These are phyloP conservation scores for Cygnus buccinator DNA, from an alignment of 2,113 vertebrate genomes.

Conservation along the genomic window DNA sequence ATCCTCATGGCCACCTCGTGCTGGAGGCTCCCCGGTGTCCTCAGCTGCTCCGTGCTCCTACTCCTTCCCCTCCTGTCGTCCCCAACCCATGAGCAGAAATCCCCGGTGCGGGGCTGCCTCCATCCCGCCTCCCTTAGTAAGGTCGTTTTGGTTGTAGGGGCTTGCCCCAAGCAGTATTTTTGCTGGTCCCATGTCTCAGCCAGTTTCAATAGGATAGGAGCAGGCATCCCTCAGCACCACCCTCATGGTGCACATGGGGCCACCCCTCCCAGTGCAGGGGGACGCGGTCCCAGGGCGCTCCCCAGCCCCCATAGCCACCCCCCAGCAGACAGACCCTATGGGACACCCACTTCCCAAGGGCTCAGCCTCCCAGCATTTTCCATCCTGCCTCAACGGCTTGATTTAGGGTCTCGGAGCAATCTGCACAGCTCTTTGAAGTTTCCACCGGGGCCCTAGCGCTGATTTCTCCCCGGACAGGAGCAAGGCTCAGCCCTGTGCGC, in stretches of 20 bases:
- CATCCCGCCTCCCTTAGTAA: not conserved
- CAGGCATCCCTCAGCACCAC: no score
- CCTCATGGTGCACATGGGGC: no score
- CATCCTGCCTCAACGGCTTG: not conserved
- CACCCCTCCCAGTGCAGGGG: fast-evolving
- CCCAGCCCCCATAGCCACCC: not conserved
- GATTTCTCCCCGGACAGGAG: not conserved
- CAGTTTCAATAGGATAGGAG: not conserved
- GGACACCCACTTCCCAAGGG: not conserved
- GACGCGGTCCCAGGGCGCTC: not conserved
- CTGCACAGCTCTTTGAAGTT: not conserved
- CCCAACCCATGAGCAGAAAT: fast-evolving
- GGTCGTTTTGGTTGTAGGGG: not conserved
- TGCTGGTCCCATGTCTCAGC: not conserved
- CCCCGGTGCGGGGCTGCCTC: not conserved
- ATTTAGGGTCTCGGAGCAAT: not conserved
- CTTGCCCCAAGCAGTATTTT: not conserved
- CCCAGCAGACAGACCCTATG: not conserved
- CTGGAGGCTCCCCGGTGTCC: not conserved
- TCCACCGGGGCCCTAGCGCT: not conserved
- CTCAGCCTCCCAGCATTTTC: not conserved
- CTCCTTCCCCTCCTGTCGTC: not conserved
- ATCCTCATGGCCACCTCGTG: fast-evolving
- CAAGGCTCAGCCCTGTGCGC: not conserved
- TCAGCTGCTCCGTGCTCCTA: fast-evolving